Conservation (phyloP, 2,113 vertebrate genomes). For the Acinonyx jubatus region DNA sequence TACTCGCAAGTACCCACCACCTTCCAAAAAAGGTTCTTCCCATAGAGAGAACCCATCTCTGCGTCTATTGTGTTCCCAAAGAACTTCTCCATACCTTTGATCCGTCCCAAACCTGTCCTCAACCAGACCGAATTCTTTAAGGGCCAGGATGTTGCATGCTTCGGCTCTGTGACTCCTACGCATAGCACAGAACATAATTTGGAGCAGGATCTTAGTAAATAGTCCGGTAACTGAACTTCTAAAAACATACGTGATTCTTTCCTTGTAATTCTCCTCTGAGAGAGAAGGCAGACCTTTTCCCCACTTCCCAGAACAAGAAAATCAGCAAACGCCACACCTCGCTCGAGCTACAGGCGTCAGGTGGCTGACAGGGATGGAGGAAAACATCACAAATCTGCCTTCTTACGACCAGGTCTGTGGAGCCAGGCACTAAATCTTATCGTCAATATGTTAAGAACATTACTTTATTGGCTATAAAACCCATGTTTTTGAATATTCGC, state of each 20-base stretch:
- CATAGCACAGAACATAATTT: not conserved
- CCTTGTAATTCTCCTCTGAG: not conserved
- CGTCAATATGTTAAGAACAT: constrained; percentile 26
- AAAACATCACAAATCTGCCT: not conserved
- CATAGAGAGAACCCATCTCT: not conserved
- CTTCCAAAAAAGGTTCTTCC: not conserved
- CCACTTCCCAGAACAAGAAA: not conserved
- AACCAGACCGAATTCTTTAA: not conserved
- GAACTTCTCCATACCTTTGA: not conserved
- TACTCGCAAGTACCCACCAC: not conserved
- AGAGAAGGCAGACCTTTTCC: not conserved
- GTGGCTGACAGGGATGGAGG: not conserved
- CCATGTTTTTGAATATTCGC: constrained; percentile 54
- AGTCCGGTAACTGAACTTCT: not conserved
- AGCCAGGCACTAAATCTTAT: constrained; percentile 43
- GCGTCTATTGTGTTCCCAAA: not conserved
- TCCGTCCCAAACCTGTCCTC: not conserved
- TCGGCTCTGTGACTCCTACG: not conserved
- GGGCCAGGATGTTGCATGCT: too few relatives aligned
- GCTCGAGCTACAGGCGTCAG: not conserved
- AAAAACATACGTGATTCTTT: not conserved
- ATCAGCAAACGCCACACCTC: not conserved
- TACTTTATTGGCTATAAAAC: constrained; percentile 70
- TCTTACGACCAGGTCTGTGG: not conserved
- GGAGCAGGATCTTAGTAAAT: not conserved